These are phyloP conservation scores for Mus pahari DNA, from an alignment of 2,113 vertebrate genomes.

Conservation along the genomic window DNA sequence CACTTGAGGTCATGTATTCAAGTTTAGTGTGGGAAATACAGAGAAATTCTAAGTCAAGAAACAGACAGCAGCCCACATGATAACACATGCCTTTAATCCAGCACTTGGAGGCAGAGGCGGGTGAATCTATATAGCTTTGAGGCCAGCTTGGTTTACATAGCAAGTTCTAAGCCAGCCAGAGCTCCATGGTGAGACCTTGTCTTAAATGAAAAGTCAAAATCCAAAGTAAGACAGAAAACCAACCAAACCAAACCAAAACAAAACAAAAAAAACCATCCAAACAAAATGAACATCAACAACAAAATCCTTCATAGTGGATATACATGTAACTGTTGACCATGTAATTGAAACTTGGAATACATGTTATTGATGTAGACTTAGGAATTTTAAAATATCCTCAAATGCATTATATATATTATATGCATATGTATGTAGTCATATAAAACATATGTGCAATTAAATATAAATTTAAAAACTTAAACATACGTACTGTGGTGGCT, in stretches of 20 bases:
- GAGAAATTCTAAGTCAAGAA: background rate
- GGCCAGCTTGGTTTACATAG: background rate
- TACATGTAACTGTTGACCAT: background rate
- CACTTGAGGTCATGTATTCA: background rate
- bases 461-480: background rate
- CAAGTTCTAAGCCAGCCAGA: background rate
- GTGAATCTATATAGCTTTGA: background rate
- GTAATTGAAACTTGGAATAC: conserved; percentile 23
- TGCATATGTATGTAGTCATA: background rate
- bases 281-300: background rate
- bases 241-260: too few relatives aligned
- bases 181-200: background rate
- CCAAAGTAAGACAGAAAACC: background rate
- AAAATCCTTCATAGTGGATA: background rate
- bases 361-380: background rate
- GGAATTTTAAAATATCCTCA: background rate
- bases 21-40: background rate
- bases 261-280: background rate
- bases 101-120: background rate
- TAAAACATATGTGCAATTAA: background rate
- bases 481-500: background rate
- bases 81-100: background rate
- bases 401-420: background rate
- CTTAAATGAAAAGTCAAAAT: background rate
- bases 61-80: background rate